Evolutionary conservation across 2,113 vertebrate genomes (phyloP).

Genomic region (Genyomyrus donnyi): DNA sequence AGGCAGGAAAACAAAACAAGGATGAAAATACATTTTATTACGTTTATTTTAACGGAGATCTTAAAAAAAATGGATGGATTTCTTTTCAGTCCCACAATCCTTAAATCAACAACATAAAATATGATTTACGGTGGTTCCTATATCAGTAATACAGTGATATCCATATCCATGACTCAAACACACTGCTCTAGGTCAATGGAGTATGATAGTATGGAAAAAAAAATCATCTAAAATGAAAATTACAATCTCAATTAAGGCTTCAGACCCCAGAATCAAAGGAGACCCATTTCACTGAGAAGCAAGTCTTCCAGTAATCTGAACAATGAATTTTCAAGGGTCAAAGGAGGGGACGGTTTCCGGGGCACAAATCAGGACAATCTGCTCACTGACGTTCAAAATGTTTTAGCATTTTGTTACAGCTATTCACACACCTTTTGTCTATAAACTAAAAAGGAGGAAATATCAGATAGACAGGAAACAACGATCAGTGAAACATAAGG

Average conservation of each 20-base stretch:
- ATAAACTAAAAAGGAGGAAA: background rate
- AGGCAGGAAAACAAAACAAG: background rate
- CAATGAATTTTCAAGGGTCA: background rate
- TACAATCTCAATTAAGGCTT: background rate
- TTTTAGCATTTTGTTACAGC: background rate
- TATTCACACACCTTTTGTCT: background rate
- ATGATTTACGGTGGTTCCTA: background rate
- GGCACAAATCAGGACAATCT: background rate
- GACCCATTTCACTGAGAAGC: background rate
- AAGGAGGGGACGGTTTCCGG: background rate
- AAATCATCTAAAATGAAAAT: background rate
- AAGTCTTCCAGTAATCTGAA: background rate
- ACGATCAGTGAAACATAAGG: background rate
- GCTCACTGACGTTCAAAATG: background rate
- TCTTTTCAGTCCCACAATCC: background rate
- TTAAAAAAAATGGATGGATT: background rate
- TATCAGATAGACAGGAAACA: background rate
- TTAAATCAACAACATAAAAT: background rate
- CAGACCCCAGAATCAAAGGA: background rate
- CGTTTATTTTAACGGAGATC: background rate
- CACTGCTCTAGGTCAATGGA: background rate
- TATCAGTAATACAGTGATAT: background rate
- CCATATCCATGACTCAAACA: background rate
- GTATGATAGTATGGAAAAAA: background rate
- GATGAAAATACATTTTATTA: conserved; percentile 5